A percentile compares a stretch with the other conserved stretches of the same genome.
phyloP scores from a whole-genome alignment of 2,888 invertebrate species.

The Camponotus fellah region DNA sequence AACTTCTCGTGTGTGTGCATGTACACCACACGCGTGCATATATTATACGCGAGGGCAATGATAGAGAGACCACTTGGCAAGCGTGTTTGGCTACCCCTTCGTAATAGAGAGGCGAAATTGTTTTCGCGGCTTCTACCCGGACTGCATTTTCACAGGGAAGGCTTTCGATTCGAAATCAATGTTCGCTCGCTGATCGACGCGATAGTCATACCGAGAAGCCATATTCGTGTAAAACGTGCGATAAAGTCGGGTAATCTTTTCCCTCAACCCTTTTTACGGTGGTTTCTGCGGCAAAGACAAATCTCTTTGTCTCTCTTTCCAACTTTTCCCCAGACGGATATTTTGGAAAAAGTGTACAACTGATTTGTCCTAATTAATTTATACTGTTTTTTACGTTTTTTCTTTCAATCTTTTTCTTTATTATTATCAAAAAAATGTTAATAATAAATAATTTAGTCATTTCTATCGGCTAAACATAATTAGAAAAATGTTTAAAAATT shows the following conservation, averaged over 20 bases:
- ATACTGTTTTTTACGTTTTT: too few species aligned
- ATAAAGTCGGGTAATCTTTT: conserved; percentile 20
- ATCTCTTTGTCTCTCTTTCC: neutral
- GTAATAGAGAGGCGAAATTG: conserved; percentile 74
- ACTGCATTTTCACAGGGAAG: conserved; percentile 41
- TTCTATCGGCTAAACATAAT: neutral
- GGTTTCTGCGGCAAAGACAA: neutral
- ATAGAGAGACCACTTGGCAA: conserved; percentile 77
- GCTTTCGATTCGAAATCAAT: conserved; percentile 51
- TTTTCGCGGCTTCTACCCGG: conserved; percentile 66
- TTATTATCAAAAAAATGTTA: neutral
- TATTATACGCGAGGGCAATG: conserved; percentile 74
- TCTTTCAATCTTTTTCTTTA: neutral
- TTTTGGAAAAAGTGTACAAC: neutral
- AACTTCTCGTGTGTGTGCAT: conserved; percentile 69
- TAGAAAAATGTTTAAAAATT: conserved; percentile 2
- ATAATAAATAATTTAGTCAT: neutral
- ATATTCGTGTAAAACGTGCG: neutral
- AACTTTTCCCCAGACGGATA: neutral
- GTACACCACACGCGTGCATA: conserved; percentile 67
- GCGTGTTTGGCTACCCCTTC: conserved; percentile 46
- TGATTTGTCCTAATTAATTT: neutral
- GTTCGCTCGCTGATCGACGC: conserved; percentile 26
- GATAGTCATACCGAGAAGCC: neutral
- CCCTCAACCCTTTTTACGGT: neutral